A percentile compares a stretch with the other conserved stretches of the same genome.
These are phyloP conservation scores for Neoniphon sammara DNA, from an alignment of 2,797 vertebrate genomes.

Conservation along the genomic window DNA sequence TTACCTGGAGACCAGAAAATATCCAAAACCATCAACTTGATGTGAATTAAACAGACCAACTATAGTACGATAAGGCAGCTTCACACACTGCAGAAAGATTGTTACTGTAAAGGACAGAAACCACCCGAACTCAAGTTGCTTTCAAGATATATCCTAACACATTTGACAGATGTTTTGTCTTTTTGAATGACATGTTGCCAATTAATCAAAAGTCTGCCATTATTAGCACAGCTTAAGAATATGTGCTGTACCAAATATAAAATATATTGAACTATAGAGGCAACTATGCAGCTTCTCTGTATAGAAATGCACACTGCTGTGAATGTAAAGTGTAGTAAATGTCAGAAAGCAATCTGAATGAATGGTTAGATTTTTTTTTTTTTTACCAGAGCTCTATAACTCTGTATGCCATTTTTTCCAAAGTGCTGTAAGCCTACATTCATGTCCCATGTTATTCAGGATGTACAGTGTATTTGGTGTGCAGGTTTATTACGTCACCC, in stretches of 20 bases:
- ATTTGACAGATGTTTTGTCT: no score
- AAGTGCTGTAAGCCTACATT: constrained; percentile 14
- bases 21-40: background rate
- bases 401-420: constrained; percentile 6
- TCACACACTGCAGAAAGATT: background rate
- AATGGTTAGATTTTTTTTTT: constrained; percentile 16
- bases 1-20: constrained; percentile 65
- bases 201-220: no score
- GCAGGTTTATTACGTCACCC: constrained; percentile 26
- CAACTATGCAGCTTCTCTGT: background rate
- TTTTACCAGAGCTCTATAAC: background rate
- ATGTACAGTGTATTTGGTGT: constrained; percentile 12
- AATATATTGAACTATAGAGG: background rate
- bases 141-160: no score
- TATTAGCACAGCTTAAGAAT: background rate
- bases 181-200: no score
- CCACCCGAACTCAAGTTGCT: no score
- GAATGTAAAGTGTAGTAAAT: constrained; percentile 45
- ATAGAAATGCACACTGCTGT: background rate
- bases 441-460: constrained; percentile 21
- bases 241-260: no score
- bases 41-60: background rate
- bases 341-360: constrained; percentile 26
- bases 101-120: no score
- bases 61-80: background rate